Evolutionary conservation across 1,140 invertebrate genomes (phyloP).

Genomic region (Trinorchestia longiramus): DNA sequence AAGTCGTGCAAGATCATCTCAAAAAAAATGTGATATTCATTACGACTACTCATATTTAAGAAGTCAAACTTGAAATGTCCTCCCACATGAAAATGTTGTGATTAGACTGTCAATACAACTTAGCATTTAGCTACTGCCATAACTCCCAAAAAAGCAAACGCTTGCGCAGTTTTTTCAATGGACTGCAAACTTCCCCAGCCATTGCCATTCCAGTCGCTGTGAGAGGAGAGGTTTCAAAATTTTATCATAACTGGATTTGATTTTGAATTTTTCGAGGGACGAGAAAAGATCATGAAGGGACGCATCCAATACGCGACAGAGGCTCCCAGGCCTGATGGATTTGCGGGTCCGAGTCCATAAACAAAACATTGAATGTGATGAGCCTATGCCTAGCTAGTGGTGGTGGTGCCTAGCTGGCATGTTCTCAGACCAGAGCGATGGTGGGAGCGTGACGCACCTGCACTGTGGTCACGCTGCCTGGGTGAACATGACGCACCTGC

Average conservation of each 20-base stretch:
- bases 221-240: constrained; percentile 36
- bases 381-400: neutral
- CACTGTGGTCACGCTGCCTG: too few species aligned
- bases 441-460: too few species aligned
- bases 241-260: constrained; percentile 50
- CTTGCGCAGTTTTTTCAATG: neutral
- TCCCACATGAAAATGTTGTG: too few species aligned
- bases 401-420: neutral
- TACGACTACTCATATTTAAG: too few species aligned
- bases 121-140: too few species aligned
- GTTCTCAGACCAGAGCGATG: neutral
- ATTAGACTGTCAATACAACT: too few species aligned
- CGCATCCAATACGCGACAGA: constrained; percentile 33
- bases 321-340: constrained; percentile 43
- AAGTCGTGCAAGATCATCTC: too few species aligned
- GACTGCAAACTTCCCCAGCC: neutral
- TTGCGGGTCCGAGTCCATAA: constrained; percentile 42
- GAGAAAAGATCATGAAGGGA: constrained; percentile 34
- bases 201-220: neutral
- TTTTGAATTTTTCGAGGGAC: constrained; percentile 25
- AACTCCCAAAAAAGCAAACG: too few species aligned
- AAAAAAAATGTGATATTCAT: too few species aligned
- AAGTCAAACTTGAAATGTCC: too few species aligned
- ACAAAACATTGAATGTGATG: constrained; percentile 39
- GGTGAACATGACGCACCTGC: too few species aligned